These are phyloP conservation scores for Diogma glabrata DNA, from an alignment of 2,888 invertebrate species.

Conservation along the genomic window DNA sequence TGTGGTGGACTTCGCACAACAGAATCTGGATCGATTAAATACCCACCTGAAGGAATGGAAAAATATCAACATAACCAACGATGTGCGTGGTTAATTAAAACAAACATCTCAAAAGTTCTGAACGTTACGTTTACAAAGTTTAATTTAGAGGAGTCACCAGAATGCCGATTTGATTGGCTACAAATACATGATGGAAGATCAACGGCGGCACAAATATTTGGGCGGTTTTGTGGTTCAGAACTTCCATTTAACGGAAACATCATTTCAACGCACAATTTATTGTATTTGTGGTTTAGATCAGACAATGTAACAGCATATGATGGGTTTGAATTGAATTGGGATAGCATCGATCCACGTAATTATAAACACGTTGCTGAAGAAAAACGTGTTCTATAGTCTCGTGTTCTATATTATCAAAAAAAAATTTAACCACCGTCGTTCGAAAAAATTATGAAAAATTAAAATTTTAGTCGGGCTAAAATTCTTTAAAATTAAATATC, in stretches of 20 bases:
- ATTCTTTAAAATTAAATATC: no score
- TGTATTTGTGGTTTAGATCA: constrained; percentile 72
- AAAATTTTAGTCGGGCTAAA: no score
- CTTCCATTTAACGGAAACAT: constrained; percentile 61
- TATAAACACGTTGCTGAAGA: no score
- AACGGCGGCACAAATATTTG: constrained; percentile 57
- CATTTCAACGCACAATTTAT: constrained; percentile 57
- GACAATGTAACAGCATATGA: constrained; percentile 50
- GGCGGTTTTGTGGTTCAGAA: constrained; percentile 65
- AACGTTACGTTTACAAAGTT: constrained; percentile 71
- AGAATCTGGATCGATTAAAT: constrained; percentile 48
- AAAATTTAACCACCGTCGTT: no score
- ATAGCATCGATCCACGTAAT: constrained; percentile 51
- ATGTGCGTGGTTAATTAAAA: constrained; percentile 73
- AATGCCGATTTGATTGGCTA: constrained; percentile 60
- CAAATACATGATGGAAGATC: constrained; percentile 74
- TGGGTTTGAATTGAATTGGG: constrained; percentile 75
- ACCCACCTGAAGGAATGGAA: constrained; percentile 40
- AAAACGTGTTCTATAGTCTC: no score
- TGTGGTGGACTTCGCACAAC: constrained; percentile 49
- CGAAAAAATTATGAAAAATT: no score
- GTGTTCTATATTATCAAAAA: no score
- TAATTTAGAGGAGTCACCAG: constrained; percentile 51
- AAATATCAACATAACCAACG: constrained; percentile 50
- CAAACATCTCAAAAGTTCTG: constrained; percentile 55